Base-by-base conservation (phyloP, 2,113 vertebrate genomes). In the Orthonyx spaldingii region DNA sequence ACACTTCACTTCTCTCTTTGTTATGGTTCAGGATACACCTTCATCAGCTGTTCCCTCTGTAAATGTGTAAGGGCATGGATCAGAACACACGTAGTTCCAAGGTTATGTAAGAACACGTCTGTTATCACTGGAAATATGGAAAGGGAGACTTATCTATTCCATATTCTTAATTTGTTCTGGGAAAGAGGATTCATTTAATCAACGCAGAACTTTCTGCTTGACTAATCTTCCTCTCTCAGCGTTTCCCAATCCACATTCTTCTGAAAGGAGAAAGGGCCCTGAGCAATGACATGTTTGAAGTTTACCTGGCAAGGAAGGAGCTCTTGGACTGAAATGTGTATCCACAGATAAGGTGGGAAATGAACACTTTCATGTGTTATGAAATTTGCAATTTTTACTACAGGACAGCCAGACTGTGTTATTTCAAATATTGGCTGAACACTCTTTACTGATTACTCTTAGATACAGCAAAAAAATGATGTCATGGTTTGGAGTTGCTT, bases 261-360 rank as follows among this genome's bases (percentile, higher is more conserved):
- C 76, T 88, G 80, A 64, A 90, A 93, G 82, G 23, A 87, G 59
- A 96, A 91, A 96, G 39, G 60, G 82, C 93, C 70, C 42, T 84
- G 49, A 96, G 91, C 82, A 97, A 77, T 76, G 49, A 81, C 68
- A 78, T 44, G 64, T 61, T 94, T 93, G 81, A 96, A 96, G 77
- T 84, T 95, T 91, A 97, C 93, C 94, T 96, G 95, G 88, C 94
- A 95, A 91, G 70, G 71, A 96, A 96, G 84, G 53, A 94, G 61
- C n/a, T 52, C 59, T 94, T 95, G 89, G 80, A 72, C 69, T 84
- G 68, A 87, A 92, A 86, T 41, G 46, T 90, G 52, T 39, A 22
- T 93, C 90, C 88, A 89, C 33, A 96, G 95, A 96, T 96, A 96
- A 96, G 83, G 95, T 83, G 89, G 80, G 90, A 96, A 93, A 95